phyloP scores from a whole-genome alignment of 2,113 vertebrate genomes.

The Potamarius usumacintae region DNA sequence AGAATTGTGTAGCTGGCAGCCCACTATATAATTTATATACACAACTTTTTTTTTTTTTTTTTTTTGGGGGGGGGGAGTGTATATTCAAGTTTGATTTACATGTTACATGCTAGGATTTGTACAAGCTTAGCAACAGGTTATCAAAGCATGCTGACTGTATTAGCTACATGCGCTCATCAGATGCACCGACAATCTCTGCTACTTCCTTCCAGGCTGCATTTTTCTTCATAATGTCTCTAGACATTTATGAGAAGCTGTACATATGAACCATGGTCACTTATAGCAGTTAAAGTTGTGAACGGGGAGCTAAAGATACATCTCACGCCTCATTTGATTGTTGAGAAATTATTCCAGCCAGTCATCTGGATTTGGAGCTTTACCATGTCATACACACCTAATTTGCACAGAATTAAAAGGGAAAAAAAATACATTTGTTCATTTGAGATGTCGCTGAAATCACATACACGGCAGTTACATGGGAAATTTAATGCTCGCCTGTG shows the following conservation, averaged over 20 bases:
- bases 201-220: not conserved
- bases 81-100: no score
- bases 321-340: not conserved
- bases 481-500: not conserved
- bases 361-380: not conserved
- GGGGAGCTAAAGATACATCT: not conserved
- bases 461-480: not conserved
- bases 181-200: not conserved
- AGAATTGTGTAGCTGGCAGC: not conserved
- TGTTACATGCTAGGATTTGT: not conserved
- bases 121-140: not conserved
- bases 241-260: not conserved
- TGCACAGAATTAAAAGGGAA: not conserved
- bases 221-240: not conserved
- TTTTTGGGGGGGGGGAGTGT: no score
- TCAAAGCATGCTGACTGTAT: not conserved
- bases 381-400: not conserved
- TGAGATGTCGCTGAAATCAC: not conserved
- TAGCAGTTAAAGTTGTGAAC: no score
- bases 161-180: not conserved
- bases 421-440: not conserved
- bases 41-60: no score
- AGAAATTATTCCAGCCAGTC: not conserved
- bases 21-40: not conserved
- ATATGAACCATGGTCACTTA: not conserved